Conservation (phyloP, 2,888 invertebrate genomes). For the Acanthacorydalis orientalis region DNA sequence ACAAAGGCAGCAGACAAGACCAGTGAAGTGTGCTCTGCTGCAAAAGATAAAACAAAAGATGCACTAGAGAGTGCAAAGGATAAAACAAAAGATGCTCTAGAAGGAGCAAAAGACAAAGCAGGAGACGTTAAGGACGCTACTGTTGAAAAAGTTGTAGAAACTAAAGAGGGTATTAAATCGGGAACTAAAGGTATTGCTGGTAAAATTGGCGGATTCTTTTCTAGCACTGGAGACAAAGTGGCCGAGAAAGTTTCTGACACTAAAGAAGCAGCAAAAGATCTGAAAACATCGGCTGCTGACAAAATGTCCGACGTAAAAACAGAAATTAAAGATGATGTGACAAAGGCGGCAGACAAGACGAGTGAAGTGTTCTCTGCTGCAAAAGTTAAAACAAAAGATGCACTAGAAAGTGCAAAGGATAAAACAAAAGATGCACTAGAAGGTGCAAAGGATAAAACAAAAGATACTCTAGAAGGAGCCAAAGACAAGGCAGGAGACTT, state of each 20-base stretch:
- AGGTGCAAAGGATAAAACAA: slow-evolving; percentile 6
- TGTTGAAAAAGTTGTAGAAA: slow-evolving; percentile 3
- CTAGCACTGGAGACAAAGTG: slow-evolving; percentile 10
- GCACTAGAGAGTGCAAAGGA: background rate
- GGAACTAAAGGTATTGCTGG: slow-evolving; percentile 2
- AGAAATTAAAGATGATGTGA: background rate
- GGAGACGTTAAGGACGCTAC: slow-evolving; percentile 8
- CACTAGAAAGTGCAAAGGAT: slow-evolving; percentile 4
- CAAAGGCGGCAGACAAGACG: slow-evolving; percentile 3
- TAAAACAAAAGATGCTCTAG: slow-evolving; percentile 3
- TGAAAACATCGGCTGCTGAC: slow-evolving; percentile 5
- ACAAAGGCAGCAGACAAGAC: background rate
- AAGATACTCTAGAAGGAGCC: slow-evolving; percentile 1
- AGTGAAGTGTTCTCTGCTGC: slow-evolving; percentile 1
- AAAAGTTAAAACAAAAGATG: slow-evolving; percentile 1
- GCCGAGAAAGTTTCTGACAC: slow-evolving; percentile 3
- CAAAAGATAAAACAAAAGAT: too few species aligned
- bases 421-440: slow-evolving; percentile 1
- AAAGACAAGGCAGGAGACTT: slow-evolving; percentile 3
- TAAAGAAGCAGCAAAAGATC: slow-evolving; percentile 8
- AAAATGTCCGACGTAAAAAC: slow-evolving; percentile 5
- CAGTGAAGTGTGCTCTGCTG: background rate
- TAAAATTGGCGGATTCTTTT: slow-evolving; percentile 16
- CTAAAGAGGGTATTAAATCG: slow-evolving; percentile 3
- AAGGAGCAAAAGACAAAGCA: slow-evolving; percentile 5